Evolutionary conservation across 2,888 invertebrate genomes (phyloP).

Genomic region (Eudasyphora cyanicolor): DNA sequence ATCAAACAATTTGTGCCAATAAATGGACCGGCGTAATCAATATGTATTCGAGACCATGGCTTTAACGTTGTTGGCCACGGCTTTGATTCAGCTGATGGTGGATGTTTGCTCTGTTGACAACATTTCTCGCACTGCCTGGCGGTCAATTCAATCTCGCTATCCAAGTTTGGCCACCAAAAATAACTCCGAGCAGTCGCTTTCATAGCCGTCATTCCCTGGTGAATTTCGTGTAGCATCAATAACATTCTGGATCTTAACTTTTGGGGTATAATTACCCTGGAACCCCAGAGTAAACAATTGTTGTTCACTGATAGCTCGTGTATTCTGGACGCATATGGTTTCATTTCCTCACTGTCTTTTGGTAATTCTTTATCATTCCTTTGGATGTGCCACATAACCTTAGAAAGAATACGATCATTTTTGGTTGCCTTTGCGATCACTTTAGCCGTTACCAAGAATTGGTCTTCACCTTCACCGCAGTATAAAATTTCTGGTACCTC

Average conservation of each 20-base stretch:
- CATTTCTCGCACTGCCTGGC: slow-evolving; percentile 36
- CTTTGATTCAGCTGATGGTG: slow-evolving; percentile 23
- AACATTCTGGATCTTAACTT: slow-evolving; percentile 11
- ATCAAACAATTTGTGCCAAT: slow-evolving; percentile 54
- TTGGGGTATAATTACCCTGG: slow-evolving; percentile 25
- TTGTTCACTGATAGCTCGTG: slow-evolving; percentile 31
- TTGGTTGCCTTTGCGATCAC: slow-evolving; percentile 18
- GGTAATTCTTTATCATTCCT: slow-evolving; percentile 1
- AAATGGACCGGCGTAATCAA: slow-evolving; percentile 62
- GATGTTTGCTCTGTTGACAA: slow-evolving; percentile 35
- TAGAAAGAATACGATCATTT: slow-evolving; percentile 16
- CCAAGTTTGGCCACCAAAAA: slow-evolving; percentile 56
- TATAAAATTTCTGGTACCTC: slow-evolving; percentile 30
- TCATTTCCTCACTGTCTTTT: slow-evolving; percentile 23
- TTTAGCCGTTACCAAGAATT: slow-evolving; percentile 47
- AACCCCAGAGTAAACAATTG: slow-evolving; percentile 46
- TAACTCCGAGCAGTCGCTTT: slow-evolving; percentile 45
- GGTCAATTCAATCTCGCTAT: slow-evolving; percentile 44
- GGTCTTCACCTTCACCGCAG: slow-evolving; percentile 25
- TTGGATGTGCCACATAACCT: slow-evolving; percentile 23
- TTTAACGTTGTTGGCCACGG: slow-evolving; percentile 41
- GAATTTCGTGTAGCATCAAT: slow-evolving; percentile 25
- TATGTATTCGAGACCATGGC: slow-evolving; percentile 46
- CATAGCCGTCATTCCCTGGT: slow-evolving; percentile 49
- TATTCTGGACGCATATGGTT: slow-evolving; percentile 33